These are phyloP conservation scores for Nannospalax galili DNA, from an alignment of 2,113 vertebrate genomes.

Conservation along the genomic window DNA sequence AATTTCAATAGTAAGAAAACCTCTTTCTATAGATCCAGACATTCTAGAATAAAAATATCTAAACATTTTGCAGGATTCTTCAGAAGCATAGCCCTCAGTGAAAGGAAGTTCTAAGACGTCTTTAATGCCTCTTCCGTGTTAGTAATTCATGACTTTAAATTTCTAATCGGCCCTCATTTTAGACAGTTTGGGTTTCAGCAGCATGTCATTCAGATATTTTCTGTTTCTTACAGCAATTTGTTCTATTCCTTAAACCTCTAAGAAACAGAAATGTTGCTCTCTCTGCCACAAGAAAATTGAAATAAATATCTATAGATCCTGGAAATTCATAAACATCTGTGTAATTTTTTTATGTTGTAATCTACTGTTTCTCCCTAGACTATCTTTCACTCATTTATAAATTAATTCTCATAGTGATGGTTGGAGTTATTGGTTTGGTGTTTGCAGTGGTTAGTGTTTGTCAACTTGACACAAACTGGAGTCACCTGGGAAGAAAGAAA, in stretches of 20 bases:
- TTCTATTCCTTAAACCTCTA: not conserved
- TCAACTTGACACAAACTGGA: too few species aligned
- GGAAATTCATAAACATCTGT: not conserved
- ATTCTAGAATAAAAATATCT: too few species aligned
- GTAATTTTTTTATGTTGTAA: not conserved
- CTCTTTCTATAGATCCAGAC: too few species aligned
- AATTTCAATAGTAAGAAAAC: not conserved
- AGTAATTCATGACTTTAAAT: not conserved
- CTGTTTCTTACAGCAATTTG: not conserved
- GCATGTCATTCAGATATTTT: too few species aligned
- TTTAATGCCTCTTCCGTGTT: too few species aligned
- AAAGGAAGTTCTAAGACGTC: not conserved
- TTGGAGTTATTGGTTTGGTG: not conserved
- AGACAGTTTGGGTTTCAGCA: not conserved
- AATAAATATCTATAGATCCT: not conserved
- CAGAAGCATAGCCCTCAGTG: too few species aligned
- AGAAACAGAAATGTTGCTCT: not conserved
- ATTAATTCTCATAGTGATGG: not conserved
- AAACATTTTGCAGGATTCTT: not conserved
- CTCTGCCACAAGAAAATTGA: not conserved
- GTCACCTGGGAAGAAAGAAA: too few species aligned
- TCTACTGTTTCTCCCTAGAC: not conserved
- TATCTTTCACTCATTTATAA: not conserved
- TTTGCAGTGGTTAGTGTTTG: not conserved
- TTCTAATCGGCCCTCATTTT: not conserved